A percentile compares a stretch with the other conserved stretches of the same genome.
phyloP scores from a whole-genome alignment of 2,113 vertebrate genomes.

The Tyrannus savana region DNA sequence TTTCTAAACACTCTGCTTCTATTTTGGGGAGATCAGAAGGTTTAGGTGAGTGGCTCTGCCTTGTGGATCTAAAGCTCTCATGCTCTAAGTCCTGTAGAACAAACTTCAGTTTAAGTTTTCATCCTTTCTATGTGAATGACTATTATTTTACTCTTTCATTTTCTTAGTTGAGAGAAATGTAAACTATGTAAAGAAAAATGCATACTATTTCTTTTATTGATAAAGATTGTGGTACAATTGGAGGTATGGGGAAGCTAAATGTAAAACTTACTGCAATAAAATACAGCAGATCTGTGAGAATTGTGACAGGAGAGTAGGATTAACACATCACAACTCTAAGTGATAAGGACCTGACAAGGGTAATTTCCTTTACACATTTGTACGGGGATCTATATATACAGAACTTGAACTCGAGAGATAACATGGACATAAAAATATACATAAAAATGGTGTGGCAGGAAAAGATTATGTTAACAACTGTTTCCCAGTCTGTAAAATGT shows the following conservation, averaged over 20 bases:
- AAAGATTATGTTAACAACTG: conserved; percentile 68
- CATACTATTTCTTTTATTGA: not conserved
- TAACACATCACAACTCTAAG: conserved; percentile 7
- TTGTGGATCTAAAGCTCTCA: not conserved
- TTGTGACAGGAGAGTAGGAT: not conserved
- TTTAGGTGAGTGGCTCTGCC: not conserved
- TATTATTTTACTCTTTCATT: not conserved
- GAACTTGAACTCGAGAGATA: conserved; percentile 35
- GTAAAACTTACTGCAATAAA: not conserved
- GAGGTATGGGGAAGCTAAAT: not conserved
- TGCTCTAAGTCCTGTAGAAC: not conserved
- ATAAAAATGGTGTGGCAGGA: conserved; percentile 49
- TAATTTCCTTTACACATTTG: not conserved
- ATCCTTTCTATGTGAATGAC: not conserved
- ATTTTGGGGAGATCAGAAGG: not conserved
- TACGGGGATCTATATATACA: not conserved
- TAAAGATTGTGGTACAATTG: not conserved
- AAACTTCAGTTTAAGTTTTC: not conserved
- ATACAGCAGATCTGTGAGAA: not conserved
- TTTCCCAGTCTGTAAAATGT: conserved; percentile 54
- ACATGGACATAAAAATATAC: conserved; percentile 48
- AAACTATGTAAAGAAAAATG: not conserved
- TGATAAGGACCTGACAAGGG: conserved; percentile 23
- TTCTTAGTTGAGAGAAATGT: not conserved
- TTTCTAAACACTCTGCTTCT: not conserved